Percentiles rank a stretch among this genome's conserved stretches.
Conservation (phyloP, 1,140 invertebrate genomes). For the Lordiphosa mommai region DNA sequence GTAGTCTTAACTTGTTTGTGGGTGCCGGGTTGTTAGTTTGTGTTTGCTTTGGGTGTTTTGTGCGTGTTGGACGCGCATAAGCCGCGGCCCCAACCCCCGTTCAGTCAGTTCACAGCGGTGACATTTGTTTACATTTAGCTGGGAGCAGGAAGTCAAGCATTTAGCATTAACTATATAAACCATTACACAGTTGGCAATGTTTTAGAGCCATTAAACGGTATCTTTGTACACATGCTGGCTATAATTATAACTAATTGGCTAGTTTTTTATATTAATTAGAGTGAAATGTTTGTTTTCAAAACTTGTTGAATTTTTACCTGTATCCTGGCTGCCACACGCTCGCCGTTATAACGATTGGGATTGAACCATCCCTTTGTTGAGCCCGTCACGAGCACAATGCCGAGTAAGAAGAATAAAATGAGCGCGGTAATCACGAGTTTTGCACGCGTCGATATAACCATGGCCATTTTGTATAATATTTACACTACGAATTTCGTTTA, state of each 20-base stretch:
- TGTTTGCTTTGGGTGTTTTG: constrained; percentile 15
- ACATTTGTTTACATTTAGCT: constrained; percentile 66
- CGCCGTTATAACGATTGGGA: constrained; percentile 76
- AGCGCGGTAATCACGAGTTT: constrained; percentile 82
- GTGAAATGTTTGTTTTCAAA: constrained; percentile 27
- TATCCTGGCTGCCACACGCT: constrained; percentile 79
- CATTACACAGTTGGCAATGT: constrained; percentile 47
- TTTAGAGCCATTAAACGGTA: constrained; percentile 16
- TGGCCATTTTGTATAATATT: constrained; percentile 81
- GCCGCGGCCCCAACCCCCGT: constrained; percentile 9
- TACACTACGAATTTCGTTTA: constrained; percentile 9
- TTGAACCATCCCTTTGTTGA: constrained; percentile 81
- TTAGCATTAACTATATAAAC: constrained; percentile 48
- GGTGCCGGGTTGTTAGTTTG: constrained; percentile 29
- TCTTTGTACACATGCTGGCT: constrained; percentile 42
- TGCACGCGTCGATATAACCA: constrained; percentile 82
- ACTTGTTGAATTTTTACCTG: constrained; percentile 66
- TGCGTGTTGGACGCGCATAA: constrained; percentile 64
- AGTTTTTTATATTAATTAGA: constrained; percentile 48
- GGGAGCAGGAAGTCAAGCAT: constrained; percentile 53
- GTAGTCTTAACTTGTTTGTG: constrained; percentile 58
- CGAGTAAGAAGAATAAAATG: constrained; percentile 81
- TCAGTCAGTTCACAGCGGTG: constrained; percentile 28
- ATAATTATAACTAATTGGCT: constrained; percentile 67
- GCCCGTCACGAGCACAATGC: constrained; percentile 81